Evolutionary conservation across 2,888 invertebrate genomes (phyloP), one percentile per base, ranked within the genome.

Genomic region (Athripsodes cinereus): DNA sequence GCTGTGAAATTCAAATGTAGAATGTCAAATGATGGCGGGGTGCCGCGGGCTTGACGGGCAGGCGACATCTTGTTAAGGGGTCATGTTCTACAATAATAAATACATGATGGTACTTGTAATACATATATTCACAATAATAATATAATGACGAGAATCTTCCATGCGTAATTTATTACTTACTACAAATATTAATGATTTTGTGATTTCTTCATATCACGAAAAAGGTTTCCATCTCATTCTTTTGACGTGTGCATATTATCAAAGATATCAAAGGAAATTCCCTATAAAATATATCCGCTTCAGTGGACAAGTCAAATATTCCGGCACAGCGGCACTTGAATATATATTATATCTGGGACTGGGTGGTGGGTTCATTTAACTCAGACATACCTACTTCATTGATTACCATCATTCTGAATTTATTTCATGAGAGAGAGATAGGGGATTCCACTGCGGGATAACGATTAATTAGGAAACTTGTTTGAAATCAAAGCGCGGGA

Each of bases 211-310:
- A 6, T 10, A 26, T 26, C 10, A 10, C 26, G 26, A 26, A 26
- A n/a, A 26, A 26, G 26, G 8, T 40, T 26, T 47, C 21, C n/a
- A 20, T 57, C 51, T 51, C 40, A 56, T 56, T 55, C 56, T 51
- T 56, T 56, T 57, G 57, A 57, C 52, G 51, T 57, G 57, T 52
- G 57, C n/a, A 52, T 57, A 52, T 57, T 46, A 52, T 16, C 5
- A 52, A 57, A 44, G 31, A 26, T 31, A 46, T 52, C 47, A 40
- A 40, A 19, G 22, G n/a, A 34, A 26, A n/a, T 8, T 13, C 13
- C 40, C 40, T 13, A 40, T 40, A 13, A 26, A 40, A 40, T 40
- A 16, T 40, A 16, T 31, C 26, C 57, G 52, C 51, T 52, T 21
- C 22, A 50, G 34, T 57, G 52, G 52, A 26, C 31, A 52, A 57